Base-by-base conservation (phyloP, 2,113 vertebrate genomes). In the Oreochromis niloticus region DNA sequence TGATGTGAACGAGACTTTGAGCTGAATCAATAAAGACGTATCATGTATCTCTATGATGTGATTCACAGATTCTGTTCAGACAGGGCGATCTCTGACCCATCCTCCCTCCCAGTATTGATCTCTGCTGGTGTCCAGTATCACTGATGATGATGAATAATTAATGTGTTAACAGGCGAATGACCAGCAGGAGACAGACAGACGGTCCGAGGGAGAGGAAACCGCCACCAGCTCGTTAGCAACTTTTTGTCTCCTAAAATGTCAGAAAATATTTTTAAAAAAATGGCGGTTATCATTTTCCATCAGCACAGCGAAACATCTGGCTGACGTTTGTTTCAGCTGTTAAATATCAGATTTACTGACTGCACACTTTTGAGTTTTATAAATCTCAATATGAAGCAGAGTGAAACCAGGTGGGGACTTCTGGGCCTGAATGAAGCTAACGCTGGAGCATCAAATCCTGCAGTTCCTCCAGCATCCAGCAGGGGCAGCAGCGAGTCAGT, bases 101-200 rank as follows among this genome's bases (percentile, higher is more conserved):
- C 46, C 24, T 22, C 34, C 30, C 61, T 39, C 14, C n/a, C 54
- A 34, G 30, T 9, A 71, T 81, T 22, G 91, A 90, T 88, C 79
- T 73, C 6, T 52, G 59, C 86, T 75, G 84, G 73, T 32, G 50
- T 87, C 71, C 30, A n/a, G 13, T 86, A 68, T 71, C 86, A 11
- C 6, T 78, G 27, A 0, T 78, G 43, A 61, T 3, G 75, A 7
- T 19, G 36, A 91, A 93, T 93, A 56, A 87, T 85, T 85, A 3
- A 89, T 32, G 2, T 1, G 16, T n/a, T 43, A 6, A 36, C 56
- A 5, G 79, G 12, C 34, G 5, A 27, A 7, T 41, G 54, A 81
- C 55, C 57, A 56, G 54, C 54, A 59, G 36, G 36, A 43, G 34
- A 19, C 55, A 56, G 55, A 24, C 22, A 55, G n/a, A 24, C 54